Evolutionary conservation across 2,797 vertebrate genomes (phyloP), one percentile per base, ranked within the genome.

Genomic region (Galago senegalensis): DNA sequence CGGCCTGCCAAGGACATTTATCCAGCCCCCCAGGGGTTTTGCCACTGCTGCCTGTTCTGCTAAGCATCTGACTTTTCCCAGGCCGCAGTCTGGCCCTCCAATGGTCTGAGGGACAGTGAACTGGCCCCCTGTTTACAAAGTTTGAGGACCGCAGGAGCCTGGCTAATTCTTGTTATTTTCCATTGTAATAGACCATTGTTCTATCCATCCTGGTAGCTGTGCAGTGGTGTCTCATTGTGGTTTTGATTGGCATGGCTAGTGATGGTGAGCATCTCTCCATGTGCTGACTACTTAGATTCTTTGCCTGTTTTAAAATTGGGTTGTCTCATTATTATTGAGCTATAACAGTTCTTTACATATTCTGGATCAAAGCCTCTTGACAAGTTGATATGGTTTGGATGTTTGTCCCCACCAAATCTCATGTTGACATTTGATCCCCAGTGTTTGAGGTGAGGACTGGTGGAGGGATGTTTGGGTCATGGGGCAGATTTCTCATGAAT

Each of bases 201-300:
- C 0, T 27, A 21, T 37, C 37, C 25, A 2, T 43, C 21, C 29
- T 37, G 3, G 31, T 14, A 13, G 7, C 11, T 29, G 4, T 2
- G 31, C 14, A 1, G 5, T 8, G 18, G 14, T 53, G 20, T 34
- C 77, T 65, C 18, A 0, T 14, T 2, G 46, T 31, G 84, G 46
- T 46, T 65, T 56, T 21, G 53, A 11, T 76, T 37, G 49, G 69
- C 21, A 4, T 0, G 56, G 17, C 20, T 2, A 14, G 49, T 0
- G 14, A 12, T 4, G 70, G 0, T 7, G 16, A 11, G 37, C 11
- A 3, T 16, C 13, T 87, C 49, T 49, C 5, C 20, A 0, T 12
- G 61, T 14, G 21, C n/a, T 12, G 49, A 16, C 21, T 73, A 2
- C 31, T 31, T 2, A 9, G 18, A 34, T 20, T 20, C 17, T 7